These are phyloP conservation scores for Trypoxylon attenuatum DNA, from an alignment of 2,888 invertebrate species.

Conservation along the genomic window DNA sequence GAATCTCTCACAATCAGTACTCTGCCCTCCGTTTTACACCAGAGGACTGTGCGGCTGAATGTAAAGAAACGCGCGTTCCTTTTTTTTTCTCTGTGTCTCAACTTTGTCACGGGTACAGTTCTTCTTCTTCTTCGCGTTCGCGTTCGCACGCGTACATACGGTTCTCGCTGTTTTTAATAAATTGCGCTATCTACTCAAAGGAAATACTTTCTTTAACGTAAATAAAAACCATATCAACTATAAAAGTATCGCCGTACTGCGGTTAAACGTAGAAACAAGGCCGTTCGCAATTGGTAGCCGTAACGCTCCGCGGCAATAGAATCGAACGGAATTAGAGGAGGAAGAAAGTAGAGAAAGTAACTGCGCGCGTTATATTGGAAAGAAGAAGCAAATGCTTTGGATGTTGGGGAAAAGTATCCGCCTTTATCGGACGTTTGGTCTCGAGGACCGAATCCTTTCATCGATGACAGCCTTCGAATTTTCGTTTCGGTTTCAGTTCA, in stretches of 20 bases:
- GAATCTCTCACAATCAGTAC: too few species aligned
- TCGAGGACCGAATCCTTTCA: too few species aligned
- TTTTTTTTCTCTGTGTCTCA: too few species aligned
- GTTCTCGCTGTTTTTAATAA: slow-evolving; percentile 55
- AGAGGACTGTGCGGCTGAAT: slow-evolving; percentile 33
- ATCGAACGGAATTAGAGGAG: not conserved
- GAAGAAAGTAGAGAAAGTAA: not conserved
- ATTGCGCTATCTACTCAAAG: slow-evolving; percentile 67
- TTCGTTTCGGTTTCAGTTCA: not conserved
- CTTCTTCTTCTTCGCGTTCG: too few species aligned
- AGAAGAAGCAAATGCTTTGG: too few species aligned
- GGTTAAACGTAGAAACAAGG: not conserved
- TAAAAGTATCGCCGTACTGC: slow-evolving; percentile 3
- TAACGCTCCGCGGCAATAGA: not conserved
- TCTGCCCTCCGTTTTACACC: slow-evolving; percentile 13
- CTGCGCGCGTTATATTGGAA: too few species aligned
- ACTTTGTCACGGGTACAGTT: slow-evolving; percentile 51
- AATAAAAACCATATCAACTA: slow-evolving; percentile 26
- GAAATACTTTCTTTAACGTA: slow-evolving; percentile 48
- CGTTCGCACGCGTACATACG: slow-evolving; percentile 36
- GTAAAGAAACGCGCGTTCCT: slow-evolving; percentile 40
- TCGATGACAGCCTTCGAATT: too few species aligned
- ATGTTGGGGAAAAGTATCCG: too few species aligned
- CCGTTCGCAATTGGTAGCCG: not conserved
- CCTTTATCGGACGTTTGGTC: too few species aligned